Percentiles rank a stretch among this genome's conserved stretches.
These are phyloP conservation scores for Phalacrocorax carbo DNA, from an alignment of 2,113 vertebrate genomes.

Conservation along the genomic window DNA sequence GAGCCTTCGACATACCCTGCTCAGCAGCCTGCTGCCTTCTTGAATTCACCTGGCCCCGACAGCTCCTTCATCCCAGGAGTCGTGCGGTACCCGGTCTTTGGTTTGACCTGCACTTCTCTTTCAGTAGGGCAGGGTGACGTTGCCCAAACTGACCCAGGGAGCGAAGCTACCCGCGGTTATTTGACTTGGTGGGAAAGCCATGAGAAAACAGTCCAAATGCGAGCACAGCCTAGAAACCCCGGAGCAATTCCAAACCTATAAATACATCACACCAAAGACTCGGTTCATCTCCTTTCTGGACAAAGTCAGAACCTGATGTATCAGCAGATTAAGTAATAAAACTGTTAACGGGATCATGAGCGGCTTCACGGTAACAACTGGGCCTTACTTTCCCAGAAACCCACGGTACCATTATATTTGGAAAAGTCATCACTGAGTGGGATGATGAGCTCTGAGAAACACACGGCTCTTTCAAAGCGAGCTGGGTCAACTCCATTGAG, in stretches of 20 bases:
- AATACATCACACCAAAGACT: background rate
- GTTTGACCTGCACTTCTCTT: background rate
- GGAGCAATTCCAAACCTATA: background rate
- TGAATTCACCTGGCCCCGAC: background rate
- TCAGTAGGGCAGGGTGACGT: background rate
- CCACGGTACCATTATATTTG: background rate
- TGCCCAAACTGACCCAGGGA: background rate
- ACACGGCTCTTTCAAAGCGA: background rate
- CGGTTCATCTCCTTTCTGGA: background rate
- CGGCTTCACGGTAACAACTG: background rate
- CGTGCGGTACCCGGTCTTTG: background rate
- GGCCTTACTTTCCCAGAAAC: background rate
- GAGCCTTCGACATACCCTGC: background rate
- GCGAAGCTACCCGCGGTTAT: background rate
- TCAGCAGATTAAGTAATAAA: background rate
- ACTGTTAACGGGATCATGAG: background rate
- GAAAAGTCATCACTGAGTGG: background rate
- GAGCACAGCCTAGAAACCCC: background rate
- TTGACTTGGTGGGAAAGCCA: background rate
- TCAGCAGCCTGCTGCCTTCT: background rate
- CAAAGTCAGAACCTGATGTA: background rate
- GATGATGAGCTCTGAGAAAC: background rate
- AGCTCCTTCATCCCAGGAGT: background rate
- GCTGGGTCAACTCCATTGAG: background rate
- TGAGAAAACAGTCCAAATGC: background rate